These are phyloP conservation scores for Heliornis fulica DNA, from an alignment of 2,113 vertebrate species.

Conservation along the genomic window DNA sequence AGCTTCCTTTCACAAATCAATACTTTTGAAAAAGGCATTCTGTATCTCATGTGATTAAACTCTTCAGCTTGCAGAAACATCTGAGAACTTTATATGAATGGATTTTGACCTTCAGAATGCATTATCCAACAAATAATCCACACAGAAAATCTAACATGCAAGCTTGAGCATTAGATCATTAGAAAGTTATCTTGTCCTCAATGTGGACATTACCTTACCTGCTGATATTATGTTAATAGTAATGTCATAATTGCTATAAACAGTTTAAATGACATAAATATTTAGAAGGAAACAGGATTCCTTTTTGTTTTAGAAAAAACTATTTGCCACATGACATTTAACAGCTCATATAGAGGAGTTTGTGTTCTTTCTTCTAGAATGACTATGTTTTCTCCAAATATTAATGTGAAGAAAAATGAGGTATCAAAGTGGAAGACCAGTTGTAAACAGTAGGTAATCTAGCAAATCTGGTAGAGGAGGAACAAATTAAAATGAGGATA, in stretches of 20 bases:
- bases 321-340: background rate
- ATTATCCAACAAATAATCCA: background rate
- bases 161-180: background rate
- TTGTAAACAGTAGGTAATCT: conserved; percentile 66
- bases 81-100: background rate
- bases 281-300: background rate
- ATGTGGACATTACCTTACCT: background rate
- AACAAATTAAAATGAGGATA: background rate
- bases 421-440: conserved; percentile 32
- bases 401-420: conserved; percentile 66
- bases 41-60: background rate
- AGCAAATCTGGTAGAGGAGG: background rate
- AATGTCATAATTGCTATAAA: background rate
- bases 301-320: background rate
- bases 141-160: background rate
- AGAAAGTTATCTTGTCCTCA: background rate
- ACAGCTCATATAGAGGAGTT: background rate
- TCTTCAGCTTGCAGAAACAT: background rate
- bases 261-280: background rate
- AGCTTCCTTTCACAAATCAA: background rate
- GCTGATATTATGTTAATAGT: background rate
- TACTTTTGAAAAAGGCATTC: background rate
- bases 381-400: conserved; percentile 81
- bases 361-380: conserved; percentile 61
- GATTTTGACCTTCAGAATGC: background rate